Base-by-base conservation (phyloP, 2,797 vertebrate species). In the Sciurus vulgaris region DNA sequence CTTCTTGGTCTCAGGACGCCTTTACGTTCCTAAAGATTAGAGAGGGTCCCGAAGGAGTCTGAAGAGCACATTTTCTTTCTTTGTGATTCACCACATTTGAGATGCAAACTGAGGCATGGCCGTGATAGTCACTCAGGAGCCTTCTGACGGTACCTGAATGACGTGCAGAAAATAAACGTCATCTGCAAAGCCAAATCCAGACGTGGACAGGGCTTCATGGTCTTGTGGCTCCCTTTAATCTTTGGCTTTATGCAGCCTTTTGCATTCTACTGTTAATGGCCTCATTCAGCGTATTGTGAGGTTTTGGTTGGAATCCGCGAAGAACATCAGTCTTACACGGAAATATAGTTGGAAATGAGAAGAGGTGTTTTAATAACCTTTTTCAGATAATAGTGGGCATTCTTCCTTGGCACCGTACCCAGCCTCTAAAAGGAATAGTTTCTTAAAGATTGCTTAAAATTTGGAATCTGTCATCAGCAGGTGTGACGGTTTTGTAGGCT, bases 171-270 rank as follows among this genome's bases (percentile, higher is more conserved):
- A 67, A 83, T 12, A 78, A 51, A 59, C 24, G 30, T 13, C 2
- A 47, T 41, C 59, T 89, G 33, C 38, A 35, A 56, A 35, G 15
- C 7, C 38, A 54, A 94, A 24, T 26, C 2, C 3, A 30, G 33
- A 56, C 0, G 28, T 0, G 0, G 54, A 9, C 51, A 49, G 33
- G 2, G 0, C 3, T 47, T 69, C 17, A 30, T 2, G 0, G 8
- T 51, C 11, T 41, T 49, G 35, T 6, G 69, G 30, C 47, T 3
- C 28, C 59, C 11, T n/a, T 7, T 9, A 6, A 26, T 15, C 12
- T 11, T 35, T 44, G 33, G 26, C 35, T 65, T 81, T 7, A 1
- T 1, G 35, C 28, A 5, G 2, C 22, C 28, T 0, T 6, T 6
- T 8, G 14, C 63, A 38, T 49, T 9, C 13, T 38, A 10, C 1